Evolutionary conservation across 2,888 invertebrate species (phyloP).

Genomic region (Craniophora ligustri): DNA sequence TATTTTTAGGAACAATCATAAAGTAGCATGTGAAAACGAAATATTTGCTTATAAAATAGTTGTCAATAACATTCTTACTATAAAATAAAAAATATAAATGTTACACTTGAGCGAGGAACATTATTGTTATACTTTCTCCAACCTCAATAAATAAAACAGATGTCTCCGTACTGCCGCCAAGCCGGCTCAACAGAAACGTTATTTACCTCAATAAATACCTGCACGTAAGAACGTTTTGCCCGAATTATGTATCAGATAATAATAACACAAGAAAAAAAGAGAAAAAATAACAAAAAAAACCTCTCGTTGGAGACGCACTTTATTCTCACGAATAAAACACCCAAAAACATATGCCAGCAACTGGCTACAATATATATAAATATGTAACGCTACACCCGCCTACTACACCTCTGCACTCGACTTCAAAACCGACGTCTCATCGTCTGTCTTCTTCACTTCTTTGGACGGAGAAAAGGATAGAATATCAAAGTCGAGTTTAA

Average conservation of each 20-base stretch:
- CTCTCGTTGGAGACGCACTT: conserved; percentile 69
- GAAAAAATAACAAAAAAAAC: conserved; percentile 53
- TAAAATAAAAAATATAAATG: conserved; percentile 24
- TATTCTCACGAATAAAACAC: conserved; percentile 81
- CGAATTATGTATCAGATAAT: conserved; percentile 57
- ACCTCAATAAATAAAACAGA: conserved; percentile 51
- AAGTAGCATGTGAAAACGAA: too few relatives aligned
- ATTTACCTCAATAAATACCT: conserved; percentile 59
- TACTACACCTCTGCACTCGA: conserved; percentile 25
- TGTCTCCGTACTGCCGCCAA: conserved; percentile 41
- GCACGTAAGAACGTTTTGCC: conserved; percentile 53
- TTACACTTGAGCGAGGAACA: conserved; percentile 14
- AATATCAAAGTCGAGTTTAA: conserved; percentile 37
- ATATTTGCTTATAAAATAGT: background rate
- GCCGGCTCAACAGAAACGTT: conserved; percentile 50
- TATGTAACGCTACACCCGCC: conserved; percentile 68
- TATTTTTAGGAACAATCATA: too few relatives aligned
- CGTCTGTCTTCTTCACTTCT: conserved; percentile 38
- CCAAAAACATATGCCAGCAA: conserved; percentile 81
- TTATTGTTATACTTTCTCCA: conserved; percentile 27
- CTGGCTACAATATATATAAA: conserved; percentile 78
- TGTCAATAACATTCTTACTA: background rate
- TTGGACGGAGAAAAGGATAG: conserved; percentile 40
- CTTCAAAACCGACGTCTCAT: background rate
- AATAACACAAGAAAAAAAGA: conserved; percentile 63